Evolutionary conservation across 2,113 vertebrate genomes (phyloP), one percentile per base, ranked within the genome.

Genomic region (Campylorhamphus procurvoides): DNA sequence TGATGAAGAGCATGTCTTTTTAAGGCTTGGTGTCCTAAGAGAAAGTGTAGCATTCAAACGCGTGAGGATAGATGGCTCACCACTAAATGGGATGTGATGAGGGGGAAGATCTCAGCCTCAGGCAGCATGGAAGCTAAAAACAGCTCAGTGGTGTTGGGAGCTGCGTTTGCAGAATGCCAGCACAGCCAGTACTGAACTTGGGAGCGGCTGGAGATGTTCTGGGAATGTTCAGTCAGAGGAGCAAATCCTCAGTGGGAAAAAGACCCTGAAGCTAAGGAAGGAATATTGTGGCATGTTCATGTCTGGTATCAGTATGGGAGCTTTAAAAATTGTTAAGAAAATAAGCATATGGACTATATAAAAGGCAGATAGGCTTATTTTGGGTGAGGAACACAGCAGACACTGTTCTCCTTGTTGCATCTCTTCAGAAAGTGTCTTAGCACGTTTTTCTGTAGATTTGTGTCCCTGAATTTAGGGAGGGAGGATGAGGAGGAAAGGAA

Each of bases 51-150:
- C 40, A 17, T 66, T 82, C 78, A 66, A 68, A 93, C 60, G n/a
- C 49, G 18, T 42, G 67, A 69, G 20, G 69, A 66, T 66, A 17
- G 76, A 63, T 76, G 67, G 78, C 76, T 89, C 66, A 58, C 95
- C 69, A 20, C 40, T 44, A 76, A 58, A 87, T 59, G 89, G 74
- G 80, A 71, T 86, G 88, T 90, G 95, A 44, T 93, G 91, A 93
- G 84, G 86, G 73, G 82, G 88, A 84, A 90, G 85, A 80, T 86
- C 85, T 96, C 80, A 81, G 76, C 64, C 75, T 80, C 59, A 47
- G 56, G 82, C 67, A 68, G 46, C 69, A 50, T 44, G 78, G 81
- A 31, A 84, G 81, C 91, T 94, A 96, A 91, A 93, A 95, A 66
- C 81, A 73, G 67, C 66, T 66, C 1, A 0, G 10, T 77, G 78